Conservation (phyloP, 2,113 vertebrate species). For the Mellivora capensis region DNA sequence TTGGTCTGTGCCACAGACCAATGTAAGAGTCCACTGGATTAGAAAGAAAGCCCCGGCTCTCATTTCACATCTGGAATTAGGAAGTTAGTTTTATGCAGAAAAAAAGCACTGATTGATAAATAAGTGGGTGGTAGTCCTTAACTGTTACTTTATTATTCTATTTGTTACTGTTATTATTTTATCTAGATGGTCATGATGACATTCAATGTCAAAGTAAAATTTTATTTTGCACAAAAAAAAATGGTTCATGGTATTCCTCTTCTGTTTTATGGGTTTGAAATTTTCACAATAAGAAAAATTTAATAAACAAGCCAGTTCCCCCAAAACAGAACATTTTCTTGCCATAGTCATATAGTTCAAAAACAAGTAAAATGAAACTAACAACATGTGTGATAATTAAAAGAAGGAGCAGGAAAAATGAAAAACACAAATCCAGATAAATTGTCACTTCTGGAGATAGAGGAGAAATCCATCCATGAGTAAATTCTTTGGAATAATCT, state of each 20-base stretch:
- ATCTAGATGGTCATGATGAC: background rate
- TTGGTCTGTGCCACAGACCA: accelerated
- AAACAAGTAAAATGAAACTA: background rate
- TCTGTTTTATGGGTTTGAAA: background rate
- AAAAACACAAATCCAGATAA: background rate
- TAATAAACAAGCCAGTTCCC: background rate
- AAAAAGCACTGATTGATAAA: background rate
- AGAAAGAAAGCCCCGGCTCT: background rate
- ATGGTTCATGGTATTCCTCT: no score
- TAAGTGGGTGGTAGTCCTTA: background rate
- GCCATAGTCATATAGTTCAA: background rate
- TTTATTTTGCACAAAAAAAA: background rate
- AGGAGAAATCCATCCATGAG: background rate
- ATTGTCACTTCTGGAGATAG: background rate
- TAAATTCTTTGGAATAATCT: background rate
- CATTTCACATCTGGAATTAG: background rate
- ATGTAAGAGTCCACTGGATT: background rate
- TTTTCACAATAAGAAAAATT: background rate
- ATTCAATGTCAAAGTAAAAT: background rate
- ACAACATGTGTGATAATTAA: background rate
- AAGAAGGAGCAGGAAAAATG: background rate
- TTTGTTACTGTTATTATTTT: background rate
- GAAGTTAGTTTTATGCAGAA: background rate
- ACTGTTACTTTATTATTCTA: background rate
- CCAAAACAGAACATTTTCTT: background rate